Conservation (phyloP, 2,797 vertebrate species). For the Brachyrhaphis roseni region DNA sequence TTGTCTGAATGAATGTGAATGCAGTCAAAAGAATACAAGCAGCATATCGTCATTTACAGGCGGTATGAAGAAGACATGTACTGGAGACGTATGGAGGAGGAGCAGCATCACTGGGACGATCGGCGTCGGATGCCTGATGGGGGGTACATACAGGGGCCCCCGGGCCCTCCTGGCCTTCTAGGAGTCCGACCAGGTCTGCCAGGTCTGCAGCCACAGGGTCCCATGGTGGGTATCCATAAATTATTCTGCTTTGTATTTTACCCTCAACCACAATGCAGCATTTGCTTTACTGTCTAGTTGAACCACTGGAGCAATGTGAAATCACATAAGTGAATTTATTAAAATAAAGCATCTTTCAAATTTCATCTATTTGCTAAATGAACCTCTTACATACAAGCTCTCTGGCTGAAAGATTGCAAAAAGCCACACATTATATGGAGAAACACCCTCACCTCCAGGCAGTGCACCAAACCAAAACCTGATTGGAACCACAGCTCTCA, state of each 20-base stretch:
- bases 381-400: neutral
- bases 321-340: neutral
- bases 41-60: slow-evolving; percentile 63
- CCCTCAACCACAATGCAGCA: neutral
- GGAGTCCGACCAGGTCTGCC: slow-evolving; percentile 96
- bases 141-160: slow-evolving; percentile 92
- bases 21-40: neutral
- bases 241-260: neutral
- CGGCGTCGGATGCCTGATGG: slow-evolving; percentile 92
- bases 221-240: slow-evolving; percentile 82
- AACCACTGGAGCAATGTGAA: neutral
- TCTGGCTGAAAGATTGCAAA: neutral
- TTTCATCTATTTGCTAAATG: neutral
- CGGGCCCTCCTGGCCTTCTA: slow-evolving; percentile 90
- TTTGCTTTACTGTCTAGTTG: neutral
- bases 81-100: slow-evolving; percentile 97
- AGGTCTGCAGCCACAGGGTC: slow-evolving; percentile 90
- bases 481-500: too few species aligned
- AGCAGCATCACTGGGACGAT: slow-evolving; percentile 98
- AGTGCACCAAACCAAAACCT: too few species aligned
- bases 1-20: neutral
- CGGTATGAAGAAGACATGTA: slow-evolving; percentile 99
- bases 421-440: neutral
- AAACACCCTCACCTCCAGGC: neutral
- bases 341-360: neutral